Percentiles rank a stretch among this genome's conserved stretches.
Evolutionary conservation across 2,113 vertebrate species (phyloP).

Genomic region (Hippopotamus amphibius): DNA sequence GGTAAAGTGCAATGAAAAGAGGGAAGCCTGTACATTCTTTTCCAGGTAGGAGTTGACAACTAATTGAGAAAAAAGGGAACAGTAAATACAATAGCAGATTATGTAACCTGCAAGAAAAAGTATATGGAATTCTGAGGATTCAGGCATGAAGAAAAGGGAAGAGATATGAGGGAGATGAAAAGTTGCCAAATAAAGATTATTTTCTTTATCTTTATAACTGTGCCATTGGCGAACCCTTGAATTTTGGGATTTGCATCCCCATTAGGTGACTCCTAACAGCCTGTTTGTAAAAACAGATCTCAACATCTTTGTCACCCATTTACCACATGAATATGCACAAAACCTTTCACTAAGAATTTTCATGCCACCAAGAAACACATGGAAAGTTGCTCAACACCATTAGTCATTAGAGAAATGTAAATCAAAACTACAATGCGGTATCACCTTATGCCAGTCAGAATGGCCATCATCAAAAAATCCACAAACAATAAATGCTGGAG

Average conservation of each 20-base stretch:
- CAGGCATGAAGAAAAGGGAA: neutral
- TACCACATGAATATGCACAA: neutral
- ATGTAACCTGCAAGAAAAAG: neutral
- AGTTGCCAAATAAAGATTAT: neutral
- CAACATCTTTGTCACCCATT: neutral
- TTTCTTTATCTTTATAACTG: neutral
- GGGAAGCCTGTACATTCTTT: neutral
- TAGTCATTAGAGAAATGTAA: no score
- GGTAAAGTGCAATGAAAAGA: neutral
- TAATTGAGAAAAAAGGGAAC: neutral
- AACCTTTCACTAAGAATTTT: neutral
- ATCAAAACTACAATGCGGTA: neutral
- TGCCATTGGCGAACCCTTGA: no score
- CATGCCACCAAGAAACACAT: no score
- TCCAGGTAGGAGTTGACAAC: neutral
- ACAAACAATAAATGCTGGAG: neutral
- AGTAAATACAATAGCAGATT: neutral
- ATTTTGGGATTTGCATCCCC: accelerated
- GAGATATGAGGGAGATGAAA: neutral
- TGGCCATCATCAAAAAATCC: neutral
- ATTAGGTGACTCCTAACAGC: neutral
- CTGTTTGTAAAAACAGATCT: neutral
- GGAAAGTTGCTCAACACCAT: accelerated
- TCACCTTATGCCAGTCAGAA: neutral
- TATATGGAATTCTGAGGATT: neutral